Evolutionary conservation across 2,113 vertebrate species (phyloP).

Genomic region (Equus quagga): DNA sequence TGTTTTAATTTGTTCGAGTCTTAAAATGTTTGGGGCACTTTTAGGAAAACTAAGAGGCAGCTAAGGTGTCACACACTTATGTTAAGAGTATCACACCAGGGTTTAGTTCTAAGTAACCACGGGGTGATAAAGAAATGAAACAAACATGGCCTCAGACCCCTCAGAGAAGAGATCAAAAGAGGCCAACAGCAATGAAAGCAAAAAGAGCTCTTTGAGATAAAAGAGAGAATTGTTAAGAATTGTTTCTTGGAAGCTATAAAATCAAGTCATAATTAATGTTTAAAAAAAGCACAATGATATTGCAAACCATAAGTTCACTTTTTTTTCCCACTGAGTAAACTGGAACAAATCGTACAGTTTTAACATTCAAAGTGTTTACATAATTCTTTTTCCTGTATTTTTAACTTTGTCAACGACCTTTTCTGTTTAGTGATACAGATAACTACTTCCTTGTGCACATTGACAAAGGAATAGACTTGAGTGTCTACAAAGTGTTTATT

Average conservation of each 20-base stretch:
- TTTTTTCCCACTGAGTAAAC: not conserved
- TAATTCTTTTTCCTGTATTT: not conserved
- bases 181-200: not conserved
- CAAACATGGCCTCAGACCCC: not conserved
- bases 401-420: not conserved
- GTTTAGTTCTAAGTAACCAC: not conserved
- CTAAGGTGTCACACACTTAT: not conserved
- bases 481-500: not conserved
- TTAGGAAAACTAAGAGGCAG: not conserved
- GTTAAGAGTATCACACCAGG: not conserved
- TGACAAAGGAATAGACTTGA: not conserved
- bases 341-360: not conserved
- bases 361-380: not conserved
- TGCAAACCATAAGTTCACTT: not conserved
- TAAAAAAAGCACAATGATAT: not conserved
- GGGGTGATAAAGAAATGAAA: not conserved
- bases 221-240: not conserved
- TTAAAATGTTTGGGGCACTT: not conserved
- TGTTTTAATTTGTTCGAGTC: not conserved
- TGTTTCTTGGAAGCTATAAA: not conserved
- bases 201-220: not conserved
- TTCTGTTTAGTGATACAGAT: not conserved
- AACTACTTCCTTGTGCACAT: not conserved
- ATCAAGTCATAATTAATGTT: not conserved
- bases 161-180: not conserved